A percentile compares a stretch with the other conserved stretches of the same genome.
Evolutionary conservation across 2,797 vertebrate species (phyloP).

Genomic region (Gobio occitaniae): DNA sequence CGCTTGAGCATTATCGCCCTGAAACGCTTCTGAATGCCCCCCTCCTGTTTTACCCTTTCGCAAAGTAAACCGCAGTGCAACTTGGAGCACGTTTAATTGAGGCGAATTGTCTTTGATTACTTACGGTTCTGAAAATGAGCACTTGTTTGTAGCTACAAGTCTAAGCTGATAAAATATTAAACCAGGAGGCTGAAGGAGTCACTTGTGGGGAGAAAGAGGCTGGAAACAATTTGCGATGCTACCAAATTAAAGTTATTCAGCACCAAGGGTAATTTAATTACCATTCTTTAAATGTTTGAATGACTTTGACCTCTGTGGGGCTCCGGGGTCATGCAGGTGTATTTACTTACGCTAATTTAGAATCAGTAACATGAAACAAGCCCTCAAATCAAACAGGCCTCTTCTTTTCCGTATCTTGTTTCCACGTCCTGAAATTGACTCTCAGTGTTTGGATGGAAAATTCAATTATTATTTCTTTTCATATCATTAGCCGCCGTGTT

Average conservation of each 20-base stretch:
- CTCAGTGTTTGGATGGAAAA: slow-evolving; percentile 74
- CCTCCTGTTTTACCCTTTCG: slow-evolving; percentile 31
- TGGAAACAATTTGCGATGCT: slow-evolving; percentile 86
- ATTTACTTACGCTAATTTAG: slow-evolving; percentile 85
- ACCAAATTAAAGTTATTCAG: slow-evolving; percentile 87
- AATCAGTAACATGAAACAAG: slow-evolving; percentile 84
- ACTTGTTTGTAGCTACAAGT: slow-evolving; percentile 76
- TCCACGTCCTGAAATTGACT: slow-evolving; percentile 66
- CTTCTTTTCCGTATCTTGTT: slow-evolving; percentile 72
- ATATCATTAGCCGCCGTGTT: slow-evolving; percentile 71
- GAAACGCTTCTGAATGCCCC: slow-evolving; percentile 63
- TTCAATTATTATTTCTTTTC: slow-evolving; percentile 76
- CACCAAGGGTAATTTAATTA: slow-evolving; percentile 87
- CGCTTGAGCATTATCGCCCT: slow-evolving; percentile 7
- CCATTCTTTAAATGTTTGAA: slow-evolving; percentile 89
- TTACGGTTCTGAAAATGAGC: slow-evolving; percentile 72
- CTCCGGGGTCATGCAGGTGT: slow-evolving; percentile 81
- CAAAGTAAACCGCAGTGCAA: slow-evolving; percentile 58
- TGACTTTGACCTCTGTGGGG: slow-evolving; percentile 84
- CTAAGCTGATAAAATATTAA: slow-evolving; percentile 75
- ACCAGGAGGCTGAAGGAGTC: slow-evolving; percentile 69
- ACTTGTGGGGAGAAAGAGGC: slow-evolving; percentile 73
- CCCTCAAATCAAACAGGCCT: slow-evolving; percentile 73
- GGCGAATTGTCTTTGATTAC: slow-evolving; percentile 76
- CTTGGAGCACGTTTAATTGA: slow-evolving; percentile 62